Percentiles rank a stretch among this genome's conserved stretches.
Conservation (phyloP, 2,113 vertebrate species). For the Pyrgilauda ruficollis region DNA sequence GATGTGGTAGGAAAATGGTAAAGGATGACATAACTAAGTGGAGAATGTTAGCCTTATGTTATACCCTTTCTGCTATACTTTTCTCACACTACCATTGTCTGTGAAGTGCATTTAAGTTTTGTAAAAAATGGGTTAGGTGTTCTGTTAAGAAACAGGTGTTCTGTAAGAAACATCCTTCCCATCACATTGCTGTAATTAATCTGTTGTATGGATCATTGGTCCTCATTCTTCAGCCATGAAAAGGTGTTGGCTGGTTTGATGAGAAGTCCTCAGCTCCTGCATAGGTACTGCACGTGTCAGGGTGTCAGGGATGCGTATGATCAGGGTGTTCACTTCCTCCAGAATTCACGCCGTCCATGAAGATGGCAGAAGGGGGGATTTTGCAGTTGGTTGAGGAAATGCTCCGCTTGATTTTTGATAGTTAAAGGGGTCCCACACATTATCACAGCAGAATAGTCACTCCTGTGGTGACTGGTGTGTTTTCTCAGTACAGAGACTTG, state of each 20-base stretch:
- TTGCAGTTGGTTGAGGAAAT: background rate
- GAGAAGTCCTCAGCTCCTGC: background rate
- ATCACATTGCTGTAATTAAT: background rate
- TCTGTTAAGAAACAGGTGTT: background rate
- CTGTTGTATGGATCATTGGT: background rate
- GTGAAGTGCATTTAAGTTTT: background rate
- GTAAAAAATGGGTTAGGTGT: background rate
- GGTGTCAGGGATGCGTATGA: fast-evolving
- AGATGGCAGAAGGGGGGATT: background rate
- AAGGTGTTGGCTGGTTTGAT: background rate
- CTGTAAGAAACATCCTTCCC: background rate
- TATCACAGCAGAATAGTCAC: background rate
- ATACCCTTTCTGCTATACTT: background rate
- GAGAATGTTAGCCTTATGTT: background rate
- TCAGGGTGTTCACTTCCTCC: background rate
- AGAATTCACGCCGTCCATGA: background rate
- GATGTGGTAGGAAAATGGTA: background rate
- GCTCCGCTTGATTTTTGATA: background rate
- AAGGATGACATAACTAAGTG: background rate
- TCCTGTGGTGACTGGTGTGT: fast-evolving
- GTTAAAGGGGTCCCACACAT: background rate
- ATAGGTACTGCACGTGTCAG: fast-evolving
- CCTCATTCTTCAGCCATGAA: background rate
- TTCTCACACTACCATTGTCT: background rate
- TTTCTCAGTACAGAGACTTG: background rate